Evolutionary conservation across 2,797 vertebrate species (phyloP).

Genomic region (Falco biarmicus): DNA sequence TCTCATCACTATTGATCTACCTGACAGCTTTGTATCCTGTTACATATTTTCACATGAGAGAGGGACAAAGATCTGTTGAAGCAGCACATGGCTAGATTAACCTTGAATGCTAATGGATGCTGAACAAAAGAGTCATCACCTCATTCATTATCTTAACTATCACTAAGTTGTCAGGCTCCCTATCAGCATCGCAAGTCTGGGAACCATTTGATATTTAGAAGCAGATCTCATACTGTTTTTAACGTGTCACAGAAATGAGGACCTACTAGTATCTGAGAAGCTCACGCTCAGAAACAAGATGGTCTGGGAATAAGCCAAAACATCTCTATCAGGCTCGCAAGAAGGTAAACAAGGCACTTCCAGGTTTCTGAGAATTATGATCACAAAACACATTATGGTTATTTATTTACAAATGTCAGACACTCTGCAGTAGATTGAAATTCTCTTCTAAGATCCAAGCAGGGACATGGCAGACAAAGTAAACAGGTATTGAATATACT

Average conservation of each 20-base stretch:
- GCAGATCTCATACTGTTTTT: not conserved
- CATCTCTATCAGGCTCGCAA: not conserved
- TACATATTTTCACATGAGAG: not conserved
- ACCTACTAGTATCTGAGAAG: not conserved
- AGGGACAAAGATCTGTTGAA: not conserved
- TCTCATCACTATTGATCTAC: not conserved
- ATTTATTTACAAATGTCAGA: not conserved
- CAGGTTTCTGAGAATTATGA: not conserved
- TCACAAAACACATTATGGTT: not conserved
- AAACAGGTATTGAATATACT: not conserved
- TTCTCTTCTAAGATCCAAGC: not conserved
- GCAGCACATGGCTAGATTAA: not conserved
- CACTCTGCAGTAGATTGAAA: not conserved
- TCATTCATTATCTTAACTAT: not conserved
- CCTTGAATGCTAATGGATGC: not conserved
- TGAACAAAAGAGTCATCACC: not conserved
- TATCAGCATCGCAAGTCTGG: not conserved
- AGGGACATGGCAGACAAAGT: not conserved
- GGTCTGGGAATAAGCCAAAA: not conserved
- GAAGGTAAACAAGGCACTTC: not conserved
- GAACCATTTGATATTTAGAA: not conserved
- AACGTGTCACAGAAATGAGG: not conserved
- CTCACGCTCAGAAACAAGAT: not conserved
- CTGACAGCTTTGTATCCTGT: not conserved
- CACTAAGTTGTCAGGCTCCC: not conserved